These are phyloP conservation scores for Lithophane socia DNA, from an alignment of 2,888 invertebrate genomes.

Conservation along the genomic window DNA sequence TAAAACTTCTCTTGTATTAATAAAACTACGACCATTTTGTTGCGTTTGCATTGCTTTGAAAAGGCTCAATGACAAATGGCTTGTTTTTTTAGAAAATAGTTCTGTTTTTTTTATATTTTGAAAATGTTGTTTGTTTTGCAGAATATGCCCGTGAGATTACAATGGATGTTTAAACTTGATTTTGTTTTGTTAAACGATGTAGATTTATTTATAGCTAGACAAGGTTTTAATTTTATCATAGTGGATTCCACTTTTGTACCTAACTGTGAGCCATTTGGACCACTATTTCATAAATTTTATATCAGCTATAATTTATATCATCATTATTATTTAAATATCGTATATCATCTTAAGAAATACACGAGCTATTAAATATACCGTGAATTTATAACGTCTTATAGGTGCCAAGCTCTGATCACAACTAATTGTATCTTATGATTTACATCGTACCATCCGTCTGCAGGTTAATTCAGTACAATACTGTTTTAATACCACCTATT, in stretches of 20 bases:
- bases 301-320: constrained; percentile 7
- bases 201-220: neutral
- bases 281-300: constrained; percentile 4
- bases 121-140: neutral
- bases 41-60: constrained; percentile 43
- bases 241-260: neutral
- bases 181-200: neutral
- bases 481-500: constrained; percentile 11
- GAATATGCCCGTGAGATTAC: neutral
- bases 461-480: constrained; percentile 12
- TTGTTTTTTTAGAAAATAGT: constrained; percentile 17
- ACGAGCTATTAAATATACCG: constrained; percentile 6
- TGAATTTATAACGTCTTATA: constrained; percentile 24
- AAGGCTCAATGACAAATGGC: constrained; percentile 18
- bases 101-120: neutral
- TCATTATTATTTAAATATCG: no score
- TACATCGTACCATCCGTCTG: constrained; percentile 19
- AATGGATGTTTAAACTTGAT: neutral
- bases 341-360: constrained; percentile 25
- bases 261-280: neutral
- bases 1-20: constrained; percentile 58
- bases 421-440: constrained; percentile 44
- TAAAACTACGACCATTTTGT: constrained; percentile 54
- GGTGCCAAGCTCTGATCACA: constrained; percentile 39
- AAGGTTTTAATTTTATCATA: neutral